Base-by-base conservation (phyloP, 1,140 invertebrate genomes). In the Aphidius ervi region DNA sequence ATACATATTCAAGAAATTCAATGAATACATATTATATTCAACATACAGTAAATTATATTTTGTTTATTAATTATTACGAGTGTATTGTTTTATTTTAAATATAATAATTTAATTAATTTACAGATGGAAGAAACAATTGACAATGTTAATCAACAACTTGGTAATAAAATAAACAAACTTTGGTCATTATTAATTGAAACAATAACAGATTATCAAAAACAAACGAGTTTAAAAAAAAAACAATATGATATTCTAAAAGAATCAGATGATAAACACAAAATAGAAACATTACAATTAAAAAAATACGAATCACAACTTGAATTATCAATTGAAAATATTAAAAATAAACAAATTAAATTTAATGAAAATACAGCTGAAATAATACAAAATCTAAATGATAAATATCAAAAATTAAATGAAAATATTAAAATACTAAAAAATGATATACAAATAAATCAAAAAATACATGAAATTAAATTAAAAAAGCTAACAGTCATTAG, bases 161-260 rank as follows among this genome's bases (percentile, higher is more conserved):
- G 63, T 39, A 45, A 49, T 6, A 71, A 70, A 50, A 66, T 76
- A 5, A 68, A 73, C 50, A 43, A 63, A 37, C 46, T 75, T 8
- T 74, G 75, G 73, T 53, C 58, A 5, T 50, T 71, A 40, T 58
- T 78, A 5, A 67, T 68, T 8, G 56, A 66, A 54, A 61, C 67
- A 5, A 72, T 77, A 56, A 39, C 39, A 9, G 62, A 76, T 43
- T 81, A 81, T 50, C 68, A 76, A 46, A 63, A 39, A 9, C 66
- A 60, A 41, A 75, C 72, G 0, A 67, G 69, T 50, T 66, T 58
- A 5, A 80, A 77, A 59, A 69, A 67, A 43, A 74, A 76, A 31
- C 75, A 81, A 41, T 81, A 81, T 50, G 74, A 79, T 23, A 71
- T 72, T 58, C 67, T 81, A 42, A 76, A 78, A 59, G 66, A 70